Base-by-base conservation (phyloP, 2,113 vertebrate species). In the Centropristis striata region DNA sequence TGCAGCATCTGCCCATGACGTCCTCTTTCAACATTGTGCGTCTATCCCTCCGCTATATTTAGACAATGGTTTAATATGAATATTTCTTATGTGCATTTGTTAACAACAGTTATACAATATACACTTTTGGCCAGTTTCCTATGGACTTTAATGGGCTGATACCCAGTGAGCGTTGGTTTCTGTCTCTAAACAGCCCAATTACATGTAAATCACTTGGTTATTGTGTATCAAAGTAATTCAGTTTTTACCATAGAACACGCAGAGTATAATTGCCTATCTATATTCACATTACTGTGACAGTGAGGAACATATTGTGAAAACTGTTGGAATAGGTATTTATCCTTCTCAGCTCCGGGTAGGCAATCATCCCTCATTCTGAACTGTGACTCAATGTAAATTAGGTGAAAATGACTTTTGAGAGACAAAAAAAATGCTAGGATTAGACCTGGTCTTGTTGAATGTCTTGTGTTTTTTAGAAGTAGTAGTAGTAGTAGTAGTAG, bases 1-100 rank as follows among this genome's bases (percentile, higher is more conserved):
- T 61, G 54, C 69, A 53, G 65, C 75, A 80, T 80, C 72, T 80
- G 71, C 21, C 55, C 67, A 70, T 12, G 32, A 53, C 57, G 51
- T 41, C 13, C 74, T 64, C 20, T 20, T 74, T 23, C 28, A 25
- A 44, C 23, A 49, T 21, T 71, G 25, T 71, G 49, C 65, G 1
- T 53, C 23, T 61, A 28, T 49, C 32, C 27, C 55, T 25, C 37
- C 0, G 28, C 23, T 60, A 50, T 49, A 58, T 54, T 59, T 67
- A 10, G 37, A 65, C 27, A 64, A 50, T 39, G 36, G 6, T 27
- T 58, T 59, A n/a, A 46, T 21, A 58, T 47, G 12, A 42, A 67
- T 27, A 23, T 9, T 32, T 42, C 28, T 10, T 23, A 32, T 55
- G n/a, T 63, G 39, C 21, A 71, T 42, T 32, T 64, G 32, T 37